Percentiles rank a stretch among this genome's conserved stretches.
phyloP scores from a whole-genome alignment of 1,140 invertebrate genomes.

The Octopus bimaculoides region DNA sequence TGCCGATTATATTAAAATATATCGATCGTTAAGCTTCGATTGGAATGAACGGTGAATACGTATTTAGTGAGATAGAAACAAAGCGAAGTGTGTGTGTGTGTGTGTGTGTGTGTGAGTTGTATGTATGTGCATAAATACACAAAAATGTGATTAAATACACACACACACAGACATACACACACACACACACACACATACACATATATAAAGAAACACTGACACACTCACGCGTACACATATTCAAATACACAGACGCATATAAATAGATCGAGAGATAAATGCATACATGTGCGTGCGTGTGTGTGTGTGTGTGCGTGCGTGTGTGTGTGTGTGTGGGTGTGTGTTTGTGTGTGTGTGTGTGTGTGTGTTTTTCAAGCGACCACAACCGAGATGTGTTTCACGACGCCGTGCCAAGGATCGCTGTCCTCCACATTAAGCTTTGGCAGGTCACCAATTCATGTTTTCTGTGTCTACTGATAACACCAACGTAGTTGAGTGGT shows the following conservation, averaged over 20 bases:
- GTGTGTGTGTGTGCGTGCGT: background rate
- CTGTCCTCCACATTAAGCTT: no score
- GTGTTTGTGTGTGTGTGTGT: background rate
- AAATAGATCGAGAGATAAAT: background rate
- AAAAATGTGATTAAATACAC: background rate
- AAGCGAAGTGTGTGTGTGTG: background rate
- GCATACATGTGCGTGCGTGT: background rate
- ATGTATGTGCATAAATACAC: background rate
- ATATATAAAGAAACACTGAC: background rate
- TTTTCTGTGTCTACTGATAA: no score
- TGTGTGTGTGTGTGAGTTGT: background rate
- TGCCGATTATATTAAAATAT: background rate
- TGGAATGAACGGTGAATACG: background rate
- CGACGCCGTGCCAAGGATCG: no score
- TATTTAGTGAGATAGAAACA: background rate
- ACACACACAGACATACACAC: background rate
- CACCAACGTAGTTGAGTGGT: no score
- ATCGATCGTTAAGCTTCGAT: background rate
- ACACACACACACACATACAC: background rate
- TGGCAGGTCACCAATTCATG: no score
- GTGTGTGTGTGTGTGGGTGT: background rate
- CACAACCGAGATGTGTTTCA: no score
- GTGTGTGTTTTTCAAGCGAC: background rate
- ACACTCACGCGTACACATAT: background rate
- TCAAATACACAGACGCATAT: background rate